A percentile compares a stretch with the other conserved stretches of the same genome.
Evolutionary conservation across 2,888 invertebrate genomes (phyloP).

Genomic region (Lottia gigantea): DNA sequence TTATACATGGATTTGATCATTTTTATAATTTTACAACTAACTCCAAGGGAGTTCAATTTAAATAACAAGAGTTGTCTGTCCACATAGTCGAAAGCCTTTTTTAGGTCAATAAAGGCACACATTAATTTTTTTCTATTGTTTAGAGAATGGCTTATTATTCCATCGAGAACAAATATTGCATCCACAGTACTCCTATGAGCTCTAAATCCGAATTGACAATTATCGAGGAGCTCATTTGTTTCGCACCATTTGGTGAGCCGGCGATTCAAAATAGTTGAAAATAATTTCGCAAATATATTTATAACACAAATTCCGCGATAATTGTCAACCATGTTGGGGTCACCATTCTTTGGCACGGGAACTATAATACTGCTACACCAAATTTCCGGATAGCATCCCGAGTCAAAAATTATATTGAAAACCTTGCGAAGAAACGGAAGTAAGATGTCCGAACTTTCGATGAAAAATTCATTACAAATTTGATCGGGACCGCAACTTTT

Average conservation of each 20-base stretch:
- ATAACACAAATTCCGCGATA: not conserved
- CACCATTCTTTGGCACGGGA: too few species aligned
- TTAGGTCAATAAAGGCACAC: not conserved
- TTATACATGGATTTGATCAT: not conserved
- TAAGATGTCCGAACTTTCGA: too few species aligned
- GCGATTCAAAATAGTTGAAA: conserved; percentile 3
- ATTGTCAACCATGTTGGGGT: not conserved
- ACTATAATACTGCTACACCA: not conserved
- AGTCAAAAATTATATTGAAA: not conserved
- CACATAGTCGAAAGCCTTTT: not conserved
- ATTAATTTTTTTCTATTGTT: not conserved
- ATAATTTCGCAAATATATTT: not conserved
- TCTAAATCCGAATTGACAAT: not conserved
- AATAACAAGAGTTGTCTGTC: not conserved
- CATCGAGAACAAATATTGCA: not conserved
- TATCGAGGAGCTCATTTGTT: not conserved
- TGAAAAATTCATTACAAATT: not conserved
- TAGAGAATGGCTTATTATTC: not conserved
- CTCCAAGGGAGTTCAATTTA: not conserved
- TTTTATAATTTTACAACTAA: not conserved
- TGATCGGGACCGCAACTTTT: not conserved
- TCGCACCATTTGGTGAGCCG: conserved; percentile 6
- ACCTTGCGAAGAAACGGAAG: not conserved
- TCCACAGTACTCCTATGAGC: not conserved
- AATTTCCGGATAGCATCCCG: not conserved